A percentile compares a stretch with the other conserved stretches of the same genome.
Evolutionary conservation across 2,113 vertebrate species (phyloP).

Genomic region (Ptilonorhynchus violaceus): DNA sequence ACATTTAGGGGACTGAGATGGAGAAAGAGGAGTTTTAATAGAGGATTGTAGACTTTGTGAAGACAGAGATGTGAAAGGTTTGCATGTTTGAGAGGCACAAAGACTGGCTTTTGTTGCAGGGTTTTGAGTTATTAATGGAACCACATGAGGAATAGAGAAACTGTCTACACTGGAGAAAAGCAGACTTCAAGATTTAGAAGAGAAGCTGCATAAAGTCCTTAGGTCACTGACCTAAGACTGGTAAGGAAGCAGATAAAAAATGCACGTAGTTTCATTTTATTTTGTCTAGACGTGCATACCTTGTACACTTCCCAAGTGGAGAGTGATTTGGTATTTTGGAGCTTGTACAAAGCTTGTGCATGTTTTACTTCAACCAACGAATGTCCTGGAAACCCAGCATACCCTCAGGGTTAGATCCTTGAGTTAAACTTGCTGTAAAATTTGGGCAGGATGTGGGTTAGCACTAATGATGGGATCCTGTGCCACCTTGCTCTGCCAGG

Average conservation of each 20-base stretch:
- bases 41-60: background rate
- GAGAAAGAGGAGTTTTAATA: background rate
- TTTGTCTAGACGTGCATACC: slow-evolving; percentile 3
- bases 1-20: background rate
- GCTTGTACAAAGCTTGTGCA: background rate
- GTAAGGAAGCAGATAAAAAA: background rate
- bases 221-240: background rate
- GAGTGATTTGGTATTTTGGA: background rate
- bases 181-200: background rate
- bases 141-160: background rate
- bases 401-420: background rate
- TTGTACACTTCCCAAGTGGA: background rate
- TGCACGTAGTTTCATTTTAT: background rate
- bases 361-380: background rate
- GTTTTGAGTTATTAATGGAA: background rate
- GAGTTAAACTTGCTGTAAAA: background rate
- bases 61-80: background rate
- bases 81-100: background rate
- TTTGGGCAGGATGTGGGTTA: background rate
- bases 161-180: background rate
- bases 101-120: background rate
- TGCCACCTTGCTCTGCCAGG: background rate
- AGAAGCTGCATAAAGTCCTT: background rate
- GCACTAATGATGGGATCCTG: background rate
- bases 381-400: slow-evolving; percentile 1